A percentile compares a stretch with the other conserved stretches of the same genome.
phyloP scores from a whole-genome alignment of 2,888 invertebrate genomes.

The Deilephila elpenor region DNA sequence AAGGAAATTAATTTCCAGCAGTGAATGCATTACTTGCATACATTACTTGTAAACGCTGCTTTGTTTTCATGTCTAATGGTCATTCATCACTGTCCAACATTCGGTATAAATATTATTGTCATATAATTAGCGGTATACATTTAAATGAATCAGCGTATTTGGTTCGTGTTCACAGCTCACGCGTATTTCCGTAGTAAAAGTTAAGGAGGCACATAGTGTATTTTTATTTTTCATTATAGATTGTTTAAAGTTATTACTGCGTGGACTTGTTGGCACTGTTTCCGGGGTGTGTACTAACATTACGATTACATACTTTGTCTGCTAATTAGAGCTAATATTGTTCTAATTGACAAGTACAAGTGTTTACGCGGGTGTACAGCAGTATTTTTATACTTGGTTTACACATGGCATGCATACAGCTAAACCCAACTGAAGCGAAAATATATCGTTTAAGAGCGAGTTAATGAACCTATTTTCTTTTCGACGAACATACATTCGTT shows the following conservation, averaged over 20 bases:
- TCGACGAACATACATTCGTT: background rate
- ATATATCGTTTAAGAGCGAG: slow-evolving; percentile 13
- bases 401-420: background rate
- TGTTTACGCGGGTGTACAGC: background rate
- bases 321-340: background rate
- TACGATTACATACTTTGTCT: background rate
- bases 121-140: slow-evolving; percentile 30
- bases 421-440: background rate
- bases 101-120: background rate
- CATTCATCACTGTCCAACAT: slow-evolving; percentile 25
- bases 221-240: slow-evolving; percentile 22
- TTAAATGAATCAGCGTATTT: slow-evolving; percentile 27
- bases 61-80: slow-evolving; percentile 9
- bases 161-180: slow-evolving; percentile 10
- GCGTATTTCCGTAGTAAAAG: slow-evolving; percentile 24
- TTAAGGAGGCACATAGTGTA: background rate
- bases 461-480: background rate
- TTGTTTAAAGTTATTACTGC: background rate
- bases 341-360: background rate
- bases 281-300: slow-evolving; percentile 1
- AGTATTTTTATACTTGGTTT: background rate
- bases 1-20: background rate
- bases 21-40: background rate
- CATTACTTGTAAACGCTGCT: background rate
- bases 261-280: background rate